Percentiles rank a stretch among this genome's conserved stretches.
phyloP scores from a whole-genome alignment of 2,888 invertebrate species.

The Conus canariensis region DNA sequence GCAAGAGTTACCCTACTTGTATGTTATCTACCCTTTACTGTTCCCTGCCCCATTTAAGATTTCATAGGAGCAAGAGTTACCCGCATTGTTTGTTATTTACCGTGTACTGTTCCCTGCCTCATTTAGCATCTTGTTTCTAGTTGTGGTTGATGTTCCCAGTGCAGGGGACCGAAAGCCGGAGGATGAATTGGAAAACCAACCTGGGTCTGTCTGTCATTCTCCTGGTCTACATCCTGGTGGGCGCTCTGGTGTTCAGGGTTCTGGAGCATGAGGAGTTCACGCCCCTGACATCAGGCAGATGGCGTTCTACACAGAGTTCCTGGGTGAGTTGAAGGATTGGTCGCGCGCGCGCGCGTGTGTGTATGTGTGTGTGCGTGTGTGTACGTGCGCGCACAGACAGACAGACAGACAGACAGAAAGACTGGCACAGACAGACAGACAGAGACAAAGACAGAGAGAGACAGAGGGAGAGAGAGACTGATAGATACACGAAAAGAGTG shows the following conservation, averaged over 20 bases:
- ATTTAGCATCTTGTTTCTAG: not conserved
- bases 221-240: constrained; percentile 41
- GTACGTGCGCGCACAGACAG: not conserved
- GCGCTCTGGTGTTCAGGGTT: constrained; percentile 43
- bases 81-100: too few relatives aligned
- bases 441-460: not conserved
- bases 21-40: too few relatives aligned
- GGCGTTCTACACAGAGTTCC: constrained; percentile 3
- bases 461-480: not conserved
- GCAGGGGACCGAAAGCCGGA: not conserved
- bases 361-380: not conserved
- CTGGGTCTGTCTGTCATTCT: constrained; percentile 35
- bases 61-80: too few relatives aligned
- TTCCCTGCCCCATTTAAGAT: too few relatives aligned
- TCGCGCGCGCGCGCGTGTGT: not conserved
- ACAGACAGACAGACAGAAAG: too few relatives aligned
- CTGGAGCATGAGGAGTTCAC: constrained; percentile 30
- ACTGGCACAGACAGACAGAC: too few relatives aligned
- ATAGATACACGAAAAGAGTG: not conserved
- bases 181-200: constrained; percentile 41
- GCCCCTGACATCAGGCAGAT: constrained; percentile 2
- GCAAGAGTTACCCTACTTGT: too few relatives aligned
- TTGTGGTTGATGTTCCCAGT: not conserved
- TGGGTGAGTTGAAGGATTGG: not conserved
- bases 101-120: too few relatives aligned